Base-by-base conservation (phyloP, 2,888 invertebrate species). In the Exephanes ischioxanthus region DNA sequence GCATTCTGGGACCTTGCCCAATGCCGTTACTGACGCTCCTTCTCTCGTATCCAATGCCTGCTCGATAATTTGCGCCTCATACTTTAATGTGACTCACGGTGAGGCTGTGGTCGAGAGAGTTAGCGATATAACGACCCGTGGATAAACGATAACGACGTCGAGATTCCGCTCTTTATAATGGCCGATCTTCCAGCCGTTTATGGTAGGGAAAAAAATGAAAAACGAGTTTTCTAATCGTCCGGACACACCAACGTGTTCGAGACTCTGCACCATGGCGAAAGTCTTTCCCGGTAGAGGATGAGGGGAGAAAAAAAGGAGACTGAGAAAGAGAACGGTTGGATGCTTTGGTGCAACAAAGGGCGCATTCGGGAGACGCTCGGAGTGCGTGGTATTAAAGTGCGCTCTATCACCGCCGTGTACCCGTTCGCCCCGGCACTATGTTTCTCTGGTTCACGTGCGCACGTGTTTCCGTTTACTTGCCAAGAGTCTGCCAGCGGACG, bases 1-100 rank as follows among this genome's bases (percentile, higher is more conserved):
- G 89, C 88, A 88, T 90, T 90, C 89, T 87, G 88, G 88, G 87
- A 89, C 90, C 89, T 91, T 92, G 90, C 88, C 89, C 90, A 90
- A 89, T 89, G 90, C 87, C 90, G 86, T 88, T 89, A 82, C 88
- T 87, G 87, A 48, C 45, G 45, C 41, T 84, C 85, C 84, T 85
- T 80, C 81, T 87, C 86, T 87, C 85, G 80, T 85, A 68, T 85
- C 79, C 87, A 78, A 87, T 80, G 80, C 45, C 86, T 76, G 85
- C 89, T 87, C 87, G 80, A 45, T 73, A 53, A 30, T 75, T 33
- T 45, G 71, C 71, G 33, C 55, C n/a, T 63, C 76, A 22, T n/a
- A 58, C 79, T 41, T 33, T 68, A 26, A 45, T 63, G 61, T 70
- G 61, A 71, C 70, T 71, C 79, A 70, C 30, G 14, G 53, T 41